These are phyloP conservation scores for Potorous gilbertii DNA, from an alignment of 2,797 vertebrate species.

Conservation along the genomic window DNA sequence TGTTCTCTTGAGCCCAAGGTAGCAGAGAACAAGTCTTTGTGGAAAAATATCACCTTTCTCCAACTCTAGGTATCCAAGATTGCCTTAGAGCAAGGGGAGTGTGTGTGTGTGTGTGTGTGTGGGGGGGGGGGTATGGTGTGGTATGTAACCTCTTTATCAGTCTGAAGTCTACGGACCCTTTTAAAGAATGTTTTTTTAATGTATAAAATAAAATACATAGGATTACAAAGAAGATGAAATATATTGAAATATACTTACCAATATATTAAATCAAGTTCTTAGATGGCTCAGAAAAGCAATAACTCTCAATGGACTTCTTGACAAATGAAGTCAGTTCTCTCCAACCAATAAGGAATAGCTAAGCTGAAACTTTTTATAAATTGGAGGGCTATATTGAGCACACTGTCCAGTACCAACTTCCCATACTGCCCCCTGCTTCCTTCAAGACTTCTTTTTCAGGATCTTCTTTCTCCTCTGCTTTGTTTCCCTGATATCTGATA, in stretches of 20 bases:
- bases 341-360: background rate
- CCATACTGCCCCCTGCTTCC: background rate
- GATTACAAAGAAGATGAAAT: background rate
- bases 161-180: background rate
- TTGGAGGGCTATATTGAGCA: background rate
- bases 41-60: background rate
- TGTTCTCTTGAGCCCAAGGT: background rate
- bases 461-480: background rate
- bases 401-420: background rate
- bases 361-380: background rate
- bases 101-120: no score
- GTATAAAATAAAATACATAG: background rate
- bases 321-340: background rate
- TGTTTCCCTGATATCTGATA: background rate
- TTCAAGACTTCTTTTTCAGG: background rate
- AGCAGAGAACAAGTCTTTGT: background rate
- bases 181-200: background rate
- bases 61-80: background rate
- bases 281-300: background rate
- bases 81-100: no score
- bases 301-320: background rate
- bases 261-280: background rate
- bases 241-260: background rate
- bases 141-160: no score
- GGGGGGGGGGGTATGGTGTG: no score